These are phyloP conservation scores for Elysia crispata DNA, from an alignment of 2,888 invertebrate species.

Conservation along the genomic window DNA sequence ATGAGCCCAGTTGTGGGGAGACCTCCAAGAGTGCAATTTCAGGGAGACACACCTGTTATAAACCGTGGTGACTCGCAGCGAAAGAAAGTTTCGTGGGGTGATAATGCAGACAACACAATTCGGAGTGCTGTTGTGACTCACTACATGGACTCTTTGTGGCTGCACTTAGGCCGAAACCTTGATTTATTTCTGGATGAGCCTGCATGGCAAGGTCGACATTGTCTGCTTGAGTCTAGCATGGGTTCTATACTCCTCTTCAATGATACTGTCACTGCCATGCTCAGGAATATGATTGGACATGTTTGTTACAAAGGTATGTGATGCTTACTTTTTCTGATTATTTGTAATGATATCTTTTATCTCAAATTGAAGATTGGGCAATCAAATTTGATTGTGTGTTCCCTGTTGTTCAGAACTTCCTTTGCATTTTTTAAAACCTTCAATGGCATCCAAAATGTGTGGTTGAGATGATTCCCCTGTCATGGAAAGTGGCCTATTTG, in stretches of 20 bases:
- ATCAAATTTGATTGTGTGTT: no score
- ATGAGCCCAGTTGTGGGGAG: conserved; percentile 55
- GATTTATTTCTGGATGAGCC: conserved; percentile 69
- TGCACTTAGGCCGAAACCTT: conserved; percentile 68
- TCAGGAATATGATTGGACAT: conserved; percentile 74
- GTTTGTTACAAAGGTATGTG: conserved; percentile 72
- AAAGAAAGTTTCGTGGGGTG: conserved; percentile 76
- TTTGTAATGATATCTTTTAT: no score
- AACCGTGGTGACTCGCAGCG: conserved; percentile 69
- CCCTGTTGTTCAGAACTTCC: no score
- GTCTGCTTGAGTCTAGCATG: conserved; percentile 62
- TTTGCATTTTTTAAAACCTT: no score
- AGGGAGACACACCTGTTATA: conserved; percentile 66
- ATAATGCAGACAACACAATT: conserved; percentile 71
- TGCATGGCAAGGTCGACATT: conserved; percentile 65
- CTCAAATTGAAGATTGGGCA: no score
- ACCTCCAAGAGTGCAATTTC: conserved; percentile 51
- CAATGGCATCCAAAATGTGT: no score
- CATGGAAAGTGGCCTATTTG: no score
- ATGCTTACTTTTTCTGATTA: no score
- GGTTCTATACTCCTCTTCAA: conserved; percentile 68
- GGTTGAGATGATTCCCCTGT: no score
- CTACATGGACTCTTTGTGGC: conserved; percentile 74
- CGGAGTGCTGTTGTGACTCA: conserved; percentile 66
- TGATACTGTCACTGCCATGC: conserved; percentile 66